Base-by-base conservation (phyloP, 2,113 vertebrate genomes). In the Oncorhynchus gorbuscha region DNA sequence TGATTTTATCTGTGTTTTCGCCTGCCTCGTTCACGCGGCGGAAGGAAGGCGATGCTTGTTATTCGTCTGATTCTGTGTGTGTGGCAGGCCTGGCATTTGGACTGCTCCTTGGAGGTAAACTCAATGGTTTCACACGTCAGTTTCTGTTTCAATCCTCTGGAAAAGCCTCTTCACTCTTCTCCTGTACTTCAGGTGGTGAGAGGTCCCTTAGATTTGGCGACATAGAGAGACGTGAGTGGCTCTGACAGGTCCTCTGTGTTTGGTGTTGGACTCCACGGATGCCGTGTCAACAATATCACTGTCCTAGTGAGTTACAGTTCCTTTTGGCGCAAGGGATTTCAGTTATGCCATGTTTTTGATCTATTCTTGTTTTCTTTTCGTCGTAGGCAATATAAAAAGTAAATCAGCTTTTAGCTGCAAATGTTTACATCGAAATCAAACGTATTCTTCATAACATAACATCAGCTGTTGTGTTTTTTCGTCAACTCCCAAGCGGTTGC, bases 241-340 rank as follows among this genome's bases (percentile, higher is more conserved):
- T 71, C 70, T 71, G 70, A 39, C 48, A 51, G 45, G 22, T 71
- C n/a, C 45, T 51, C 45, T 71, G 70, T 49, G 12, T 71, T 13
- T 28, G 28, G 28, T 28, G 28, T 28, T 28, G n/a, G 70, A 55
- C 1, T 9, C 48, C 48, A 0, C 48, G 3, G 48, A 12, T 1
- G 12, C 7, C 2, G 12, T 9, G 48, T 49, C 7, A 49, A 49
- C 28, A 28, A 28, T 9, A 8, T 49, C 7, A 9, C 48, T 49
- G 7, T 49, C 5, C 48, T 49, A 12, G 48, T 9, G 48, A 9
- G 48, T n/a, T 3, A 49, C 12, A 49, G 48, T 2, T 49, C 4
- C 48, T 49, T 49, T 49, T 49, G 48, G 12, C 48, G 7, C 7
- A 49, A 12, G 12, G 9, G 12, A 49, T 49, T 7, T 49, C 48